Evolutionary conservation across 64 coral and sea anemone species (phyloP).

Genomic region (Montipora capricornis): DNA sequence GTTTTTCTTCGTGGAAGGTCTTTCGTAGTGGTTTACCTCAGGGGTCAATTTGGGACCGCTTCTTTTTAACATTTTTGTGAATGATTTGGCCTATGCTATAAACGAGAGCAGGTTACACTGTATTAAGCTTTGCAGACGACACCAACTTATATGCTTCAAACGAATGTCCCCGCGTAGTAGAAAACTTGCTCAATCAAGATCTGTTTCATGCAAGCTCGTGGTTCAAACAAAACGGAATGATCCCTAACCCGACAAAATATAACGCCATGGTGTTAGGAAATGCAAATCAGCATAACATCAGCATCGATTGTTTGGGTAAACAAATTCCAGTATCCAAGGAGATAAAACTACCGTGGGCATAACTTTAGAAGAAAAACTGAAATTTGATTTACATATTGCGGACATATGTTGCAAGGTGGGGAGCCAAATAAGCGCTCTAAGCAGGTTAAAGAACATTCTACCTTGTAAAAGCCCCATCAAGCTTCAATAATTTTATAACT

Average conservation of each 20-base stretch:
- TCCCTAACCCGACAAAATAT: slow-evolving; percentile 3
- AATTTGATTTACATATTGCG: too few species aligned
- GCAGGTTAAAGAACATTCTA: not conserved
- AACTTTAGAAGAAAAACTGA: too few species aligned
- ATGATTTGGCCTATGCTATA: slow-evolving; percentile 33
- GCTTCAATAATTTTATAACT: not conserved
- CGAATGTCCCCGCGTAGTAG: not conserved
- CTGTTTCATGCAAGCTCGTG: slow-evolving; percentile 24
- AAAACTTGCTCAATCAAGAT: slow-evolving; percentile 50
- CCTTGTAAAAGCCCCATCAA: not conserved
- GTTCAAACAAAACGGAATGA: slow-evolving; percentile 68
- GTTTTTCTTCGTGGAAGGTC: slow-evolving; percentile 25
- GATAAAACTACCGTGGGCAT: not conserved
- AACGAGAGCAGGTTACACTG: slow-evolving; percentile 12
- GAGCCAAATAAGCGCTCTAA: slow-evolving; percentile 22
- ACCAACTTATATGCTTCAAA: slow-evolving; percentile 33
- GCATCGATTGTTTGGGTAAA: not conserved
- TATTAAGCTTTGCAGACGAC: slow-evolving; percentile 48
- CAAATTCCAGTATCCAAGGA: slow-evolving; percentile 10
- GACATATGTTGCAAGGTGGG: slow-evolving; percentile 19
- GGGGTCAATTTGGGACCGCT: not conserved
- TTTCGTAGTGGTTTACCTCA: not conserved
- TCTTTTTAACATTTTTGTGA: slow-evolving; percentile 45
- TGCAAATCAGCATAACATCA: not conserved
- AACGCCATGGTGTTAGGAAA: slow-evolving; percentile 35